These are phyloP conservation scores for Drosophila kikkawai DNA, from an alignment of 1,140 invertebrate genomes.

Conservation along the genomic window DNA sequence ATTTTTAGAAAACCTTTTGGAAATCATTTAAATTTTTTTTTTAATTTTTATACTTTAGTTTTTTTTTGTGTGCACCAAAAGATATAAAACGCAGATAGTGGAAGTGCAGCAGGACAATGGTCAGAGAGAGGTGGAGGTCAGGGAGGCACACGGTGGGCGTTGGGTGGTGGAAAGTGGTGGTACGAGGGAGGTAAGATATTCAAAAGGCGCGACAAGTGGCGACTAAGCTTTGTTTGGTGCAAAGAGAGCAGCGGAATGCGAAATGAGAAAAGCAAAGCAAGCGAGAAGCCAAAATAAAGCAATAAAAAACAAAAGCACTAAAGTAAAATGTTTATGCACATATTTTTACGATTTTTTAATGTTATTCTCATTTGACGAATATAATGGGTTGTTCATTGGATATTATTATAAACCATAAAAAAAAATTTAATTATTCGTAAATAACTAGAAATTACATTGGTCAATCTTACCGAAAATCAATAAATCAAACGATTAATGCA, in stretches of 20 bases:
- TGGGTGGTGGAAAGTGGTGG: slow-evolving; percentile 3
- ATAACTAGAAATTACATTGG: neutral
- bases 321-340: slow-evolving; percentile 10
- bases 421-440: too few species aligned
- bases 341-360: neutral
- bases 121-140: neutral
- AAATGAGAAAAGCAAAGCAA: slow-evolving; percentile 30
- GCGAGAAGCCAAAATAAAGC: slow-evolving; percentile 38
- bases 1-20: neutral
- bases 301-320: slow-evolving; percentile 20
- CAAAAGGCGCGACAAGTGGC: slow-evolving; percentile 61
- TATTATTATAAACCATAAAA: neutral
- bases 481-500: too few species aligned
- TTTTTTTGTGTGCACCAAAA: slow-evolving; percentile 15
- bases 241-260: slow-evolving; percentile 38
- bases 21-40: neutral
- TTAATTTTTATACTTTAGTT: neutral
- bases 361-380: neutral
- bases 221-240: slow-evolving; percentile 54
- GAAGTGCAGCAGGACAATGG: slow-evolving; percentile 15
- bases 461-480: neutral
- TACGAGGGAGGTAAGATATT: slow-evolving; percentile 12
- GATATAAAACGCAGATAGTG: slow-evolving; percentile 36
- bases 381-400: neutral
- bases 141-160: neutral